A percentile compares a stretch with the other conserved stretches of the same genome.
These are phyloP conservation scores for Kryptolebias marmoratus DNA, from an alignment of 2,113 vertebrate species.

Conservation along the genomic window DNA sequence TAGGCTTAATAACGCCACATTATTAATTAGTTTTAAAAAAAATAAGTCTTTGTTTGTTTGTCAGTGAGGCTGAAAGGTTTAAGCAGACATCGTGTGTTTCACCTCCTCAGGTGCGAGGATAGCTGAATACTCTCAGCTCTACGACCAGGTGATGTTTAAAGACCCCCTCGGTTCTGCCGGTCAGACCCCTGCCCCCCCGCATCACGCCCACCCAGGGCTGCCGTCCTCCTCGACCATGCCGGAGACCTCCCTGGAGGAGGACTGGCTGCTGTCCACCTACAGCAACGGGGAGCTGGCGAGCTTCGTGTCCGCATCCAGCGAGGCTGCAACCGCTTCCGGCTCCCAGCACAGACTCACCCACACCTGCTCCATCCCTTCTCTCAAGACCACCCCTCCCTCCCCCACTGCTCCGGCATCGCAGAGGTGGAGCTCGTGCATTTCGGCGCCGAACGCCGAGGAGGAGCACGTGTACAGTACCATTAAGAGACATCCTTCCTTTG, in stretches of 20 bases:
- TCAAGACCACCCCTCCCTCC: slow-evolving; percentile 77
- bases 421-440: slow-evolving; percentile 87
- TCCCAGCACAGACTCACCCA: slow-evolving; percentile 74
- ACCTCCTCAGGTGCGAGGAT: slow-evolving; percentile 90
- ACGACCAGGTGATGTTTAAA: slow-evolving; percentile 93
- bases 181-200: slow-evolving; percentile 63
- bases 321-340: slow-evolving; percentile 67
- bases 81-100: slow-evolving; percentile 14
- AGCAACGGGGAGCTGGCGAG: slow-evolving; percentile 90
- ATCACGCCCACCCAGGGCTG: slow-evolving; percentile 68
- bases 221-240: slow-evolving; percentile 75
- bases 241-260: slow-evolving; percentile 80
- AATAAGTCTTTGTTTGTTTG: background rate
- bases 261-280: slow-evolving; percentile 92
- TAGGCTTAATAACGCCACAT: too few relatives aligned
- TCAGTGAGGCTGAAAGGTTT: background rate
- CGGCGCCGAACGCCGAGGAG: slow-evolving; percentile 85
- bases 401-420: slow-evolving; percentile 75
- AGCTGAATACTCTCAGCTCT: slow-evolving; percentile 97
- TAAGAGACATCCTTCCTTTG: slow-evolving; percentile 78
- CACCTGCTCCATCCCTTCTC: slow-evolving; percentile 86
- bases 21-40: background rate
- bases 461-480: slow-evolving; percentile 86
- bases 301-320: slow-evolving; percentile 81
- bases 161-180: slow-evolving; percentile 71